Evolutionary conservation across 2,113 vertebrate genomes (phyloP).

Genomic region (Syngnathoides biaculeatus): DNA sequence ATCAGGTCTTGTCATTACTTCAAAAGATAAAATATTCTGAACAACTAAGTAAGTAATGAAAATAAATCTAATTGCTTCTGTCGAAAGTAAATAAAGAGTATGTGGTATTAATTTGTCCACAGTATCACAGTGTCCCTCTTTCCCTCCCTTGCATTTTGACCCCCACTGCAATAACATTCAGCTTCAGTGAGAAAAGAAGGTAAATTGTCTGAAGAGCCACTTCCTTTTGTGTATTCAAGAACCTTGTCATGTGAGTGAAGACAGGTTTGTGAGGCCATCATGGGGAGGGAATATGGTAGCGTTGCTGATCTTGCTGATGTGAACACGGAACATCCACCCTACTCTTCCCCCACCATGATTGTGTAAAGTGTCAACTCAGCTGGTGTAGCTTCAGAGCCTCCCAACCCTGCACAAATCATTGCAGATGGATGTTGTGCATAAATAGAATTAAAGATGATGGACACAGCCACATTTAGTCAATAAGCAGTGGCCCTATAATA

Average conservation of each 20-base stretch:
- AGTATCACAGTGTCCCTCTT: constrained; percentile 4
- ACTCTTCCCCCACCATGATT: constrained; percentile 43
- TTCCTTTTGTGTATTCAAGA: constrained; percentile 72
- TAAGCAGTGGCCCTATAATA: neutral
- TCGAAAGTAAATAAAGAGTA: neutral
- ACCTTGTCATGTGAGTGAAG: constrained; percentile 64
- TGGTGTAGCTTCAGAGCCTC: constrained; percentile 46
- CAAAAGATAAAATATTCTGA: neutral
- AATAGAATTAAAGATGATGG: neutral
- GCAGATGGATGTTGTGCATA: constrained; percentile 3
- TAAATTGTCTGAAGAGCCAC: constrained; percentile 68
- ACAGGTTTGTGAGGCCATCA: constrained; percentile 42
- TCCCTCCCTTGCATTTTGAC: constrained; percentile 43
- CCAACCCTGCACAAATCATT: constrained; percentile 25
- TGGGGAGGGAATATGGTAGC: constrained; percentile 58
- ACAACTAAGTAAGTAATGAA: neutral
- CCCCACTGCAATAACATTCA: constrained; percentile 29
- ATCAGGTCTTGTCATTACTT: neutral
- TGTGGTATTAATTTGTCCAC: constrained; percentile 7
- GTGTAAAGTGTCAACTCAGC: constrained; percentile 75
- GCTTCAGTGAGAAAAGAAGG: constrained; percentile 53
- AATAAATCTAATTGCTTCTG: neutral
- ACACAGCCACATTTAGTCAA: neutral
- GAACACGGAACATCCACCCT: constrained; percentile 18
- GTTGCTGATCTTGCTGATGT: constrained; percentile 70